Evolutionary conservation across 1,140 invertebrate genomes (phyloP), one percentile per base, ranked within the genome.

Genomic region (Hetaerina americana): DNA sequence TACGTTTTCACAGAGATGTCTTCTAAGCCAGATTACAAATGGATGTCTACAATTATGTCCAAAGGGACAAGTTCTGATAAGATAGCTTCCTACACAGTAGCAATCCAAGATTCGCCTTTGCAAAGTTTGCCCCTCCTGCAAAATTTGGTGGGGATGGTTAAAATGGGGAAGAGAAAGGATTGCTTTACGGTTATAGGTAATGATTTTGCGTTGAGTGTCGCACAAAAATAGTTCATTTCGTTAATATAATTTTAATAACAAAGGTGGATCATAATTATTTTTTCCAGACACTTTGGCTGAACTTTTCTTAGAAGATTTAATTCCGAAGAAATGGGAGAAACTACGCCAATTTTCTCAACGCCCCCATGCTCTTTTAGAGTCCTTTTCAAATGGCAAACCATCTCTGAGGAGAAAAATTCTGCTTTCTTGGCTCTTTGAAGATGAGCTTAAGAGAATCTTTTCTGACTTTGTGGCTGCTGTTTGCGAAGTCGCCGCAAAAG

Each of bases 61-160:
- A 89, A 89, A 75, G 94, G 94, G 67, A 95, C 94, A 6, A 85
- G 89, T 0, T 85, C 86, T 0, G 95, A 97, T 81, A 93, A 91
- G 83, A 85, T 96, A 66, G 94, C 94, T 27, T 94, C 94, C 0
- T 87, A 88, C 67, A 90, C 91, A 26, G 81, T 97, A 8, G 79
- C 91, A 22, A 88, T 96, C 71, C 90, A 96, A 84, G 90, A 96
- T 76, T 91, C 90, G 76, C 91, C 94, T 0, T 82, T 95, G 27
- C 90, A 92, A 79, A 93, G 92, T 80, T 78, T 97, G 5, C 77
- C 82, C 24, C 86, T 87, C 69, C 77, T 97, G 6, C 86, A 87
- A 68, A 87, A 85, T 76, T 79, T 97, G 0, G 83, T 97, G 18
- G 85, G 83, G 68, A 90, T 92, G 86, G 88, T 95, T 0, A 90